These are phyloP conservation scores for Halcyon leucocephala DNA, from an alignment of 2,797 vertebrate species.

Conservation along the genomic window DNA sequence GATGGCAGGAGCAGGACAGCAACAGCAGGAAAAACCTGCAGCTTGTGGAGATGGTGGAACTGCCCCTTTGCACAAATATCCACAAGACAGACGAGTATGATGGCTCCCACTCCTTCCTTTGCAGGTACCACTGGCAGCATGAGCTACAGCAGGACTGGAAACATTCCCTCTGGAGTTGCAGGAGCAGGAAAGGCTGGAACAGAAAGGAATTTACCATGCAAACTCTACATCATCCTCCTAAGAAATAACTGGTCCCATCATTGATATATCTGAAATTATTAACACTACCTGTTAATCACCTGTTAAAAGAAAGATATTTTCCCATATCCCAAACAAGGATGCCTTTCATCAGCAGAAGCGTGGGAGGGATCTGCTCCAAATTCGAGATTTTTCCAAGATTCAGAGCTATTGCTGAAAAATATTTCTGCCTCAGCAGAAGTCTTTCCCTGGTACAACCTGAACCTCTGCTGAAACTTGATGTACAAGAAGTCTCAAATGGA, in stretches of 20 bases:
- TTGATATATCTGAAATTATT: neutral
- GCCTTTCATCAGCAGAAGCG: neutral
- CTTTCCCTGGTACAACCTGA: neutral
- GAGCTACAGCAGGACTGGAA: neutral
- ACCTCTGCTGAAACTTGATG: neutral
- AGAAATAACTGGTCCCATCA: neutral
- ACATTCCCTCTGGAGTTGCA: neutral
- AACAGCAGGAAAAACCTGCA: neutral
- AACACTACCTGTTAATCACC: neutral
- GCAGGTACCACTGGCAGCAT: neutral
- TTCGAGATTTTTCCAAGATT: neutral
- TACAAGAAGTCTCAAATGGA: neutral
- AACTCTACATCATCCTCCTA: neutral
- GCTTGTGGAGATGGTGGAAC: neutral
- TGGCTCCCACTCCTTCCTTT: neutral
- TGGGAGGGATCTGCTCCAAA: neutral
- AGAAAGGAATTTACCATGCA: neutral
- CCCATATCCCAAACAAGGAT: neutral
- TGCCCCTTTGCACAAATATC: neutral
- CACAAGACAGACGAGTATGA: rapidly evolving
- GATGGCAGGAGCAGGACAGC: neutral
- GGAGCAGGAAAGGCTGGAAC: neutral
- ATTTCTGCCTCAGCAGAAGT: neutral
- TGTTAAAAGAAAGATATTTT: neutral
- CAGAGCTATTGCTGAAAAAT: neutral